phyloP scores from a whole-genome alignment of 1,140 invertebrate genomes.

The Drosophila pseudoobscura region DNA sequence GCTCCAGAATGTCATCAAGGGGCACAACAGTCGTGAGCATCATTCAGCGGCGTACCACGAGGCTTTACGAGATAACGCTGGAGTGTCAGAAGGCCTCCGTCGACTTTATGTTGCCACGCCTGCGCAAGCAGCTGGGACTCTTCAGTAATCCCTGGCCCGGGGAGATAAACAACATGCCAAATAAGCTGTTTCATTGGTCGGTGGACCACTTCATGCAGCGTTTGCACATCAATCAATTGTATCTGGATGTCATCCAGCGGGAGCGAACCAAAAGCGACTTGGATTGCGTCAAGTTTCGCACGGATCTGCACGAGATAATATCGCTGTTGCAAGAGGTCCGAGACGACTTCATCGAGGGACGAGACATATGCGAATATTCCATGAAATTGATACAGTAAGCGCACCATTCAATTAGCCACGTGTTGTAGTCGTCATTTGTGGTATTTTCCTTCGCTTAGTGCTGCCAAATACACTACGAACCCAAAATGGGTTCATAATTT shows the following conservation, averaged over 20 bases:
- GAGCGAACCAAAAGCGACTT: constrained; percentile 30
- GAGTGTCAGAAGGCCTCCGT: constrained; percentile 42
- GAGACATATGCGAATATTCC: constrained; percentile 20
- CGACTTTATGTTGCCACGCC: constrained; percentile 31
- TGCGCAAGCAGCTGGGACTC: constrained; percentile 26
- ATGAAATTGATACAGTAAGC: constrained; percentile 27
- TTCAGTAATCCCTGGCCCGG: constrained; percentile 36
- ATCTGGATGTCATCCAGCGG: constrained; percentile 43
- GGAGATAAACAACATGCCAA: constrained; percentile 12
- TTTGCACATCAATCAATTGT: constrained; percentile 23
- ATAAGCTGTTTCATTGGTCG: constrained; percentile 53
- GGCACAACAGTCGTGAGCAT: background rate
- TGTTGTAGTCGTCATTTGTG: too few species aligned
- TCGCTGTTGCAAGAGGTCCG: constrained; percentile 22
- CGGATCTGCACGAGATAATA: constrained; percentile 40
- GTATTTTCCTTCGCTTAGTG: background rate
- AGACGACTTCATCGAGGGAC: background rate
- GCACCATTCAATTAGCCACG: background rate
- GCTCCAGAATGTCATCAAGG: background rate
- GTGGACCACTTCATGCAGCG: constrained; percentile 38
- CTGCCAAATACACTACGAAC: constrained; percentile 19
- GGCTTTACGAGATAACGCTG: background rate
- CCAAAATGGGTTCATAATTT: constrained; percentile 31
- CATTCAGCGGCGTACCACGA: fast-evolving
- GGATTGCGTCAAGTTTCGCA: constrained; percentile 50